Evolutionary conservation across 2,113 vertebrate genomes (phyloP).

Genomic region (Forbesichthys agassizii): DNA sequence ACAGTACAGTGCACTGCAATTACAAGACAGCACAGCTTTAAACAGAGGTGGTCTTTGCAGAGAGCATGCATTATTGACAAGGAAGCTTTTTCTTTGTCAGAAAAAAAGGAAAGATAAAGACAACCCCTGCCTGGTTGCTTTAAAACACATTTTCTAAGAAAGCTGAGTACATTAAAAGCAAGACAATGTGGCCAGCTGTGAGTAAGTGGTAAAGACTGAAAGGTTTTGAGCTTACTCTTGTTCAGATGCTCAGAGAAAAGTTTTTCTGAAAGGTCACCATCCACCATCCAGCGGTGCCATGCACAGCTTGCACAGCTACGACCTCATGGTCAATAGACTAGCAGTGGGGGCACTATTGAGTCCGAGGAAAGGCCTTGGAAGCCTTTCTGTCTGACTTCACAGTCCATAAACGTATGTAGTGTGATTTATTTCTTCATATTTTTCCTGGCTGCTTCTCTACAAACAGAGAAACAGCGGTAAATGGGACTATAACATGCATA

Average conservation of each 20-base stretch:
- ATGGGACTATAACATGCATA: neutral
- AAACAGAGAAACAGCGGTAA: neutral
- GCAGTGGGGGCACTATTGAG: constrained; percentile 5
- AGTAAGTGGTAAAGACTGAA: constrained; percentile 41
- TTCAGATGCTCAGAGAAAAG: neutral
- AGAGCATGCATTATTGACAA: constrained; percentile 56
- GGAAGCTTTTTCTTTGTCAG: constrained; percentile 29
- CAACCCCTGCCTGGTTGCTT: constrained; percentile 25
- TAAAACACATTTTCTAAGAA: constrained; percentile 41
- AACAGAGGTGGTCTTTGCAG: constrained; percentile 34
- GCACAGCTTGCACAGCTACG: constrained; percentile 32
- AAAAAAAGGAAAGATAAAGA: constrained; percentile 36
- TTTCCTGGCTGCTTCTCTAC: no score
- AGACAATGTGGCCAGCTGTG: constrained; percentile 46
- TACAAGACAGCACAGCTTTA: constrained; percentile 1
- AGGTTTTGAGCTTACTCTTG: constrained; percentile 35
- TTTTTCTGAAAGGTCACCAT: constrained; percentile 46
- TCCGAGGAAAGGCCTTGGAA: constrained; percentile 2
- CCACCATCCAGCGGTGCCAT: constrained; percentile 9
- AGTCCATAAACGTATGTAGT: neutral
- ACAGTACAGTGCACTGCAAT: neutral
- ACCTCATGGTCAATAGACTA: constrained; percentile 34
- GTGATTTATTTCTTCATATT: neutral
- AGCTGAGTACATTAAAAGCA: constrained; percentile 23
- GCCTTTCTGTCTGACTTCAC: neutral